These are phyloP conservation scores for Armadillidium nasatum DNA, from an alignment of 1,140 invertebrate genomes.

Conservation along the genomic window DNA sequence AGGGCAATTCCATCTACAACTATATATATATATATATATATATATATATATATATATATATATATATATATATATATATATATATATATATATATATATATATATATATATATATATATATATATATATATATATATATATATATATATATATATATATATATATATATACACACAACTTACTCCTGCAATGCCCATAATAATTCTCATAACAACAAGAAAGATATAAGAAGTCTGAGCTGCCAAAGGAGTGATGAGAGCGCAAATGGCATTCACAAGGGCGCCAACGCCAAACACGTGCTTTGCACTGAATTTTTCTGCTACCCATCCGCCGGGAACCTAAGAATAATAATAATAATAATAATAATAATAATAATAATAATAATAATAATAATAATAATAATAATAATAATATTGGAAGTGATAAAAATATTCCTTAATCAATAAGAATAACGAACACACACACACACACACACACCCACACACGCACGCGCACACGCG, in stretches of 20 bases:
- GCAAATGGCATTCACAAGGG: slow-evolving; percentile 71
- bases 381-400: slow-evolving; percentile 53
- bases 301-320: slow-evolving; percentile 25
- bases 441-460: no score
- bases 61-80: no score
- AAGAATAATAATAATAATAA: slow-evolving; percentile 19
- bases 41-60: no score
- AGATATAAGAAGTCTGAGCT: slow-evolving; percentile 52
- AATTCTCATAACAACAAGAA: slow-evolving; percentile 46
- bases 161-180: slow-evolving; percentile 41
- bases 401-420: background rate
- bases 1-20: no score
- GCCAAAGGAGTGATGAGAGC: slow-evolving; percentile 75
- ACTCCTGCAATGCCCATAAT: slow-evolving; percentile 48
- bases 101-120: no score
- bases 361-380: slow-evolving; percentile 57
- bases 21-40: no score
- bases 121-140: no score
- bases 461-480: no score
- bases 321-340: slow-evolving; percentile 20
- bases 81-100: no score
- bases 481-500: no score
- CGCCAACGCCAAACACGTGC: slow-evolving; percentile 27
- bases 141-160: no score
- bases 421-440: no score